These are phyloP conservation scores for Sialia sialis DNA, from an alignment of 2,113 vertebrate species.

Conservation along the genomic window DNA sequence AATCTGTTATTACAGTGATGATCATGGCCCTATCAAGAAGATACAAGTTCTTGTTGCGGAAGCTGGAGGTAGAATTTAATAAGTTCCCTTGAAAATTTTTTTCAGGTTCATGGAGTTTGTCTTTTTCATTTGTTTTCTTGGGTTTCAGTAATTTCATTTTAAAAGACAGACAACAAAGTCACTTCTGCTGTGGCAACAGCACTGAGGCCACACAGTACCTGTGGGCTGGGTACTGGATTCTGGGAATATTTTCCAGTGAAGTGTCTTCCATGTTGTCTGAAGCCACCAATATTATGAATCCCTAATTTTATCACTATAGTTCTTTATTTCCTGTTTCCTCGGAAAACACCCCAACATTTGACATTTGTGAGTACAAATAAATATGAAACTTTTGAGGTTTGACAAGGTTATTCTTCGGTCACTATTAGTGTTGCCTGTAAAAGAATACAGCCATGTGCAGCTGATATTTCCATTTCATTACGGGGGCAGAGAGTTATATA, in stretches of 20 bases:
- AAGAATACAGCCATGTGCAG: neutral
- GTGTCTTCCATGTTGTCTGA: neutral
- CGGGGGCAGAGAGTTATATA: neutral
- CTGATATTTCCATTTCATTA: constrained; percentile 7
- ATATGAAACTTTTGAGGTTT: neutral
- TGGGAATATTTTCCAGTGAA: neutral
- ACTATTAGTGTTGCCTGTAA: neutral
- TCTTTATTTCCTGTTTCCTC: neutral
- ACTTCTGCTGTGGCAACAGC: neutral
- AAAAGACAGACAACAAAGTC: neutral
- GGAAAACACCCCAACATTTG: neutral
- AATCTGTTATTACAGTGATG: constrained; percentile 90
- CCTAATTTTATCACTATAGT: neutral
- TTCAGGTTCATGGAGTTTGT: neutral
- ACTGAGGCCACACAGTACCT: neutral
- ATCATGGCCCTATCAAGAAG: constrained; percentile 90
- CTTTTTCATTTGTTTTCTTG: neutral
- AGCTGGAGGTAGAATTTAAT: constrained; percentile 82
- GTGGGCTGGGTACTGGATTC: neutral
- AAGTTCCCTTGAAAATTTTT: neutral
- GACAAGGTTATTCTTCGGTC: neutral
- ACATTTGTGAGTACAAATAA: neutral
- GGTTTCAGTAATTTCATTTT: neutral
- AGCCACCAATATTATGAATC: neutral
- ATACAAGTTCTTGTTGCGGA: constrained; percentile 93